These are phyloP conservation scores for Phylloscopus trochiloides DNA, from an alignment of 2,113 vertebrate species.

Conservation along the genomic window DNA sequence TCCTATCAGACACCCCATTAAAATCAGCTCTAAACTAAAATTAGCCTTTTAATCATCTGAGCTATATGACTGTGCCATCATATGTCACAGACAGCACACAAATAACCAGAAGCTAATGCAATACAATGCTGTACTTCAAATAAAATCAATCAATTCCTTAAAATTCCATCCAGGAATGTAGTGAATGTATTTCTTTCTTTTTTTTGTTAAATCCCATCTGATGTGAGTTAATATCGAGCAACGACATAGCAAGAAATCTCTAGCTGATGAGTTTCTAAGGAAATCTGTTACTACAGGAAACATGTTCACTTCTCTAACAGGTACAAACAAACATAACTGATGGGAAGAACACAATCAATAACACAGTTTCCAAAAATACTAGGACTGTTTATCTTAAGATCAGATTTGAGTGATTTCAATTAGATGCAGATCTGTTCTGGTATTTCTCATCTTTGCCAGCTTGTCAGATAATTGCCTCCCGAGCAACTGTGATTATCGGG, in stretches of 20 bases:
- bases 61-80: neutral
- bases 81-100: neutral
- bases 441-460: constrained; percentile 58
- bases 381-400: constrained; percentile 68
- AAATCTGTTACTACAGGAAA: constrained; percentile 57
- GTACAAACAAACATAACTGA: constrained; percentile 72
- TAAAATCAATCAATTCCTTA: constrained; percentile 8
- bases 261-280: constrained; percentile 26
- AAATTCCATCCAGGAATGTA: constrained; percentile 15
- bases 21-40: neutral
- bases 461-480: constrained; percentile 53
- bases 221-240: constrained; percentile 21
- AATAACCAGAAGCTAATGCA: neutral
- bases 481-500: constrained; percentile 24
- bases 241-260: neutral
- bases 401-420: constrained; percentile 62
- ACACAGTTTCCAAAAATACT: constrained; percentile 58
- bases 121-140: neutral
- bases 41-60: neutral
- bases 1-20: neutral
- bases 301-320: constrained; percentile 62
- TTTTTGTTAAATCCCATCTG: neutral
- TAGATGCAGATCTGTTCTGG: constrained; percentile 67
- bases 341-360: constrained; percentile 70
- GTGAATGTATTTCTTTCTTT: neutral